Conservation (phyloP, 2,797 vertebrate genomes). For the Buphagus erythrorhynchus region DNA sequence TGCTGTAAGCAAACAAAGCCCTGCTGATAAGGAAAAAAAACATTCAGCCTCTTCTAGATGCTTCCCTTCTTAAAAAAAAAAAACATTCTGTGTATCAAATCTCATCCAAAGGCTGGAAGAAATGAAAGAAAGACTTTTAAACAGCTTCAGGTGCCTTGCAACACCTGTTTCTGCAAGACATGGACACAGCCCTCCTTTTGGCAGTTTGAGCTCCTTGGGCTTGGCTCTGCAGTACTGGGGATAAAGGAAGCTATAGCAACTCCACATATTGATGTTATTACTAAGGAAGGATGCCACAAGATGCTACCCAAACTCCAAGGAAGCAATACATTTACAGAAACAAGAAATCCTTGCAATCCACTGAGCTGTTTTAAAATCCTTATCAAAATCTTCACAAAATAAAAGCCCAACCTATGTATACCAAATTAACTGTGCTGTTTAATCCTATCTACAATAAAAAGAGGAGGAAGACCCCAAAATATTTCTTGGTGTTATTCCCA, state of each 20-base stretch:
- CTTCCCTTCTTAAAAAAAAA: neutral
- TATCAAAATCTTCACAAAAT: neutral
- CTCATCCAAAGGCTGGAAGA: neutral
- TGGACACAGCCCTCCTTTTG: neutral
- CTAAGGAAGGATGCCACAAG: neutral
- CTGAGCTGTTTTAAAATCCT: neutral
- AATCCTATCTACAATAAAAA: neutral
- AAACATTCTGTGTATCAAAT: neutral
- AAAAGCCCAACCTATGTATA: neutral
- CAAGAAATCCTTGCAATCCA: neutral
- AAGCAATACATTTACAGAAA: neutral
- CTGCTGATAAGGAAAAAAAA: neutral
- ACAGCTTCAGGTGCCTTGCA: neutral
- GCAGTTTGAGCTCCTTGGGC: neutral
- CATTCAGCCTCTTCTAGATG: neutral
- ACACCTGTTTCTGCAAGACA: neutral
- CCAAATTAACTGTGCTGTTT: neutral
- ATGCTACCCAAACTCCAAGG: neutral
- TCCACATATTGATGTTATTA: rapidly evolving
- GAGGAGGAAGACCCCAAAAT: neutral
- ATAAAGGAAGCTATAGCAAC: neutral
- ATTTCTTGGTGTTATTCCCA: neutral
- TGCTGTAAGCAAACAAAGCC: neutral
- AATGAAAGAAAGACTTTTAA: neutral
- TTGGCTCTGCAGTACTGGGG: neutral